Evolutionary conservation across 2,113 vertebrate species (phyloP).

Genomic region (Bucco capensis): DNA sequence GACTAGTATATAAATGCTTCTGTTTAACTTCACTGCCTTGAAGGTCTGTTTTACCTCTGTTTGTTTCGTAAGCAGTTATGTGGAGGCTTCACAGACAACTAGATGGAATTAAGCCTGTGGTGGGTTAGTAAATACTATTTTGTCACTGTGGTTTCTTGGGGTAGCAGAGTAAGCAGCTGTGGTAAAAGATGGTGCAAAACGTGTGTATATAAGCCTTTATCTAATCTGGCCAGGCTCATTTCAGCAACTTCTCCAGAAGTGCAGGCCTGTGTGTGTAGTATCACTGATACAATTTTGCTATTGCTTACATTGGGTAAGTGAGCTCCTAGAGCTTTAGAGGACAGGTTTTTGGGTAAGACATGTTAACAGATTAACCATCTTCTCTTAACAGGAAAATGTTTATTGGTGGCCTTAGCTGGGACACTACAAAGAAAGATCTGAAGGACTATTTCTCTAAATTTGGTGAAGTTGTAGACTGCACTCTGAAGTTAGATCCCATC

Average conservation of each 20-base stretch:
- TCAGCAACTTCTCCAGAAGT: neutral
- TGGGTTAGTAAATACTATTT: neutral
- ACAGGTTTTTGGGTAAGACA: neutral
- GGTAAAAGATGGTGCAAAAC: neutral
- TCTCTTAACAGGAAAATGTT: slow-evolving; percentile 93
- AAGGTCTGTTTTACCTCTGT: neutral
- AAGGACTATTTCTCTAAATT: slow-evolving; percentile 99
- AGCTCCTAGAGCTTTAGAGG: neutral
- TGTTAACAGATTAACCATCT: slow-evolving; percentile 30
- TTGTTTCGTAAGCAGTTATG: neutral
- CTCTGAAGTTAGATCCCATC: slow-evolving; percentile 95
- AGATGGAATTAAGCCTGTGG: neutral
- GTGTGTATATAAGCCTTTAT: neutral
- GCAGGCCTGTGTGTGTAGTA: neutral
- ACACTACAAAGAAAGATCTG: slow-evolving; percentile 98
- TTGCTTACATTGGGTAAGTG: neutral
- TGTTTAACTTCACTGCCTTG: neutral
- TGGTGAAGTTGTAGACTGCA: slow-evolving; percentile 97
- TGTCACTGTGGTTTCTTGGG: neutral
- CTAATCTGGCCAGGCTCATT: neutral
- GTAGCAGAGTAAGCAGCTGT: neutral
- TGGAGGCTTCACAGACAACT: neutral
- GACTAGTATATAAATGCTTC: neutral
- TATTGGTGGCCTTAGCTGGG: slow-evolving; percentile 98
- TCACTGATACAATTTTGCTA: neutral